Evolutionary conservation across 2,888 invertebrate species (phyloP).

Genomic region (Melanchra persicariae): DNA sequence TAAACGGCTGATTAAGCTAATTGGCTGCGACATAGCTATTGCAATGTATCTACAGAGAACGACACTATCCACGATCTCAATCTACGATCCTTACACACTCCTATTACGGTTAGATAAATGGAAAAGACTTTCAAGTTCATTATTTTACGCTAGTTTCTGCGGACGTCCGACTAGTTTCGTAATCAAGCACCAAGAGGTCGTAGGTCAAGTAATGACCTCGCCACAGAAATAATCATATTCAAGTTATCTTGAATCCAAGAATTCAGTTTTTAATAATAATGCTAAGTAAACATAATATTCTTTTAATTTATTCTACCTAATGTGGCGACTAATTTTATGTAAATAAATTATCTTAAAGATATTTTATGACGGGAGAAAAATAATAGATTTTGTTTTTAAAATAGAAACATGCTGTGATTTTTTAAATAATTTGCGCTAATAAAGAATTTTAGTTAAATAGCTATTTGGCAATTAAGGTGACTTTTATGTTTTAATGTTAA

Average conservation of each 20-base stretch:
- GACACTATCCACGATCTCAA: no score
- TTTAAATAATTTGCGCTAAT: slow-evolving; percentile 13
- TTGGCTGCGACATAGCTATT: no score
- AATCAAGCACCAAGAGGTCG: neutral
- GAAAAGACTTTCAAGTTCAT: neutral
- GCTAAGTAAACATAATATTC: slow-evolving; percentile 39
- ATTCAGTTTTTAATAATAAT: slow-evolving; percentile 12
- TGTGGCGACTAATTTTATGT: slow-evolving; percentile 52
- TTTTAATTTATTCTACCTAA: slow-evolving; percentile 44
- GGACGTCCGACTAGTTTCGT: neutral
- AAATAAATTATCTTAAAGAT: slow-evolving; percentile 44
- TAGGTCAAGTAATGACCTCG: slow-evolving; percentile 23
- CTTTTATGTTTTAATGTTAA: slow-evolving; percentile 5
- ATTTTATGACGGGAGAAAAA: slow-evolving; percentile 41
- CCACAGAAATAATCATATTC: slow-evolving; percentile 12
- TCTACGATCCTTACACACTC: no score
- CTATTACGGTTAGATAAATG: no score
- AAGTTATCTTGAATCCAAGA: slow-evolving; percentile 14
- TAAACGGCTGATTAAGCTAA: no score
- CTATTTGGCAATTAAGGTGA: slow-evolving; percentile 7
- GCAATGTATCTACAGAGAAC: no score
- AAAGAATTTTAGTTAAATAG: slow-evolving; percentile 18
- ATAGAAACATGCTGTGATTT: slow-evolving; percentile 24
- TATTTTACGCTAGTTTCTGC: neutral
- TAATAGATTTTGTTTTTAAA: slow-evolving; percentile 37